Base-by-base conservation (phyloP, 2,113 vertebrate species). In the Atherinomorus stipes region DNA sequence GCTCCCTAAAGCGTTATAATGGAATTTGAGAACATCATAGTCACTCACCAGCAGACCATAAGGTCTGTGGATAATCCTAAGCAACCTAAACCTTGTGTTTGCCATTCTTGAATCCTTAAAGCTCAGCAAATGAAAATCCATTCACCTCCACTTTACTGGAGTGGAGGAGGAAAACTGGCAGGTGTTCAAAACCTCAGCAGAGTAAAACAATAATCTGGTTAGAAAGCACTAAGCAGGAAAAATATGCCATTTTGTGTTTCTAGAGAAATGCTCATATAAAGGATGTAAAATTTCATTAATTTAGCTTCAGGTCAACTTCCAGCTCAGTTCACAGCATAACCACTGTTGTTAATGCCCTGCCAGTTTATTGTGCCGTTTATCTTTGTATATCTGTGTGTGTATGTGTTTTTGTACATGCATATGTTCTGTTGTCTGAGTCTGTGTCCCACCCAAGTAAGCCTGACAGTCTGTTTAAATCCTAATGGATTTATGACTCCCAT, bases 401-500 rank as follows among this genome's bases (percentile, higher is more conserved):
- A 57, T 81, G 79, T 58, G 59, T 65, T 6, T 34, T 34, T 26
- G 68, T 76, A 65, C 52, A 34, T 49, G 51, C 28, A 12, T 56
- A 53, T 22, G 16, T 42, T 42, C 28, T 52, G 4, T 22, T 50
- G 65, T 28, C 18, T 63, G 52, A 42, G 52, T 44, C 34, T 76
- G 63, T 45, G 52, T 83, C 66, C 57, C 51, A 37, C 75, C 45
- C 28, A 73, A 77, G 66, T 78, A 71, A 78, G 71, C 73, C 81
- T 70, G 61, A 52, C 83, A 90, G 71, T 85, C 71, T 86, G 81
- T 87, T 83, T 86, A 67, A 59, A 62, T 62, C 53, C 84, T 83
- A 88, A 82, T 80, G 79, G 86, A 89, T 77, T 89, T 90, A 88
- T 74, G 76, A 57, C 76, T 82, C 68, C 89, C 91, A 93, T 92